Percentiles rank a stretch among this genome's conserved stretches.
These are phyloP conservation scores for Istiophorus platypterus DNA, from an alignment of 2,113 vertebrate species.

Conservation along the genomic window DNA sequence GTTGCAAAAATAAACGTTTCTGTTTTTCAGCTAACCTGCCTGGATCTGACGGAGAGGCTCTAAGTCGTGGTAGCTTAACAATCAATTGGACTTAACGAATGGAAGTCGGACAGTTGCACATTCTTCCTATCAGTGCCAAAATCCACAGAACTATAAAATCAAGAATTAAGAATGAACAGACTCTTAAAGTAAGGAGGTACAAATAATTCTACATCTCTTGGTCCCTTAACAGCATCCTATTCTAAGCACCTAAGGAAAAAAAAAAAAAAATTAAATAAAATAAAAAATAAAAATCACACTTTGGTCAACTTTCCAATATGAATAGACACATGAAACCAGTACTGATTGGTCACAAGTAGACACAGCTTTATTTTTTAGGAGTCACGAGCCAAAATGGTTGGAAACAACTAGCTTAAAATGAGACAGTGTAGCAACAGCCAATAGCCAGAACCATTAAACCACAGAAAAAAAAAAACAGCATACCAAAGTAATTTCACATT, in stretches of 20 bases:
- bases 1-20: not conserved
- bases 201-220: not conserved
- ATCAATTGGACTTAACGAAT: not conserved
- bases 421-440: not conserved
- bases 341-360: not conserved
- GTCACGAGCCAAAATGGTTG: not conserved
- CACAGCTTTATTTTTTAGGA: not conserved
- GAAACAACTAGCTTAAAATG: not conserved
- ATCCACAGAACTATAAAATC: accelerated
- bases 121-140: not conserved
- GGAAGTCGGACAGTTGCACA: not conserved
- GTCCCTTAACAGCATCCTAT: not conserved
- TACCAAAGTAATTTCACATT: not conserved
- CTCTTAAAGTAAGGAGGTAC: not conserved
- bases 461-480: not conserved
- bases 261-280: too few species aligned
- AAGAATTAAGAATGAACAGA: not conserved
- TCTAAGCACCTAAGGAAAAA: not conserved
- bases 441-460: not conserved
- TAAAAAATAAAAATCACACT: too few species aligned
- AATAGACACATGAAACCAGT: not conserved
- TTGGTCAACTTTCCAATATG: not conserved
- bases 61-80: not conserved
- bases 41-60: too few species aligned
- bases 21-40: not conserved